Evolutionary conservation across 2,113 vertebrate genomes (phyloP), one percentile per base, ranked within the genome.

Genomic region (Corythornis vintsioides): DNA sequence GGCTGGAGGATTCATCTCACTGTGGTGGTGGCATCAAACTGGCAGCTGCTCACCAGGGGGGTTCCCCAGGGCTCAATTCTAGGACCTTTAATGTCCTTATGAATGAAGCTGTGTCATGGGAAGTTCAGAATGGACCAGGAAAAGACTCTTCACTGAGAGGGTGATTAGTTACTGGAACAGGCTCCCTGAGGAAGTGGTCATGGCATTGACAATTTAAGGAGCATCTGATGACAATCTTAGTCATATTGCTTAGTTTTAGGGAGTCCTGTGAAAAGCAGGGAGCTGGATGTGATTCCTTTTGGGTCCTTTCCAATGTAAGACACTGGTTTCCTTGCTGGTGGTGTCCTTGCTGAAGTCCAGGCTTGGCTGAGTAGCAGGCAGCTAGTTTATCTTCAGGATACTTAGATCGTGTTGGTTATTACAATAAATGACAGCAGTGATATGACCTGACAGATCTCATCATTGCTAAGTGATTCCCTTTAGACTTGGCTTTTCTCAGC

Each of bases 371-470:
- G 35, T 22, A 50, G 19, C 15, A 60, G 25, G 61, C 55, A 29
- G 28, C 24, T 69, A 50, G 16, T 70, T 88, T 82, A 20, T 79
- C 53, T 67, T 77, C 47, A 13, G 21, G 42, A n/a, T 88, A 55
- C 55, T 85, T 78, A 85, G 71, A 75, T 92, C 9, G 15, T 42
- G 26, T 65, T 80, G 40, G 42, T 74, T 79, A 40, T 61, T 78
- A 42, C 43, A 65, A 40, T n/a, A 70, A 2, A 3, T 60, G 65
- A 61, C 74, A 89, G 38, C 33, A 33, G 43, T 72, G 40, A 55
- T 87, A 78, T 38, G 52, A 66, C 48, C 47, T 85, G 94, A 63
- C 47, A 88, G 71, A 52, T 33, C 61, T 71, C 31, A 74, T 88
- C 79, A 61, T 22, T 65, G 31, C 7, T 74, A 85, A 82, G 45